Conservation (phyloP, 2,797 vertebrate species). For the Coilia nasus region DNA sequence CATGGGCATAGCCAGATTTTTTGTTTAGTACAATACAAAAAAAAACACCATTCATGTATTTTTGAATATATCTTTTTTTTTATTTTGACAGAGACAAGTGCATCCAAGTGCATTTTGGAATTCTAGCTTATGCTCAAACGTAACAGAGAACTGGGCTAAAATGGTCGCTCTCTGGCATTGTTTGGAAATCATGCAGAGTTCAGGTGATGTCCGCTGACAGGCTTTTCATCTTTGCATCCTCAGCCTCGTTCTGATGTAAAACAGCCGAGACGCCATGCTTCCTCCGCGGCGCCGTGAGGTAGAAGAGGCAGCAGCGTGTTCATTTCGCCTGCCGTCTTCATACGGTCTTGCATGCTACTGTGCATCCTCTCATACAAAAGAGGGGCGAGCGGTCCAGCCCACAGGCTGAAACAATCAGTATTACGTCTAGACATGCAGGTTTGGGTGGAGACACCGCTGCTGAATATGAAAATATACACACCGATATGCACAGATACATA, state of each 20-base stretch:
- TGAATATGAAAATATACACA: background rate
- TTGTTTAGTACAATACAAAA: background rate
- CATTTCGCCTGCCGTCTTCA: background rate
- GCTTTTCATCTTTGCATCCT: background rate
- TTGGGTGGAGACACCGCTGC: background rate
- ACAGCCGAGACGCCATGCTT: slow-evolving; percentile 4
- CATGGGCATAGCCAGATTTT: background rate
- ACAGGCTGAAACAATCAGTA: slow-evolving; percentile 2
- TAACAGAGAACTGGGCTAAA: background rate
- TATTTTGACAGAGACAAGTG: background rate
- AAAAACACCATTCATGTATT: background rate
- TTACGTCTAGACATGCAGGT: slow-evolving; percentile 2
- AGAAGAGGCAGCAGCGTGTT: background rate
- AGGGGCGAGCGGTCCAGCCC: background rate
- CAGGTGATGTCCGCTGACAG: background rate
- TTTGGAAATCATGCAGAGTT: background rate
- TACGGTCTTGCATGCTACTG: background rate
- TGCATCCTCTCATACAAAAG: slow-evolving; percentile 10
- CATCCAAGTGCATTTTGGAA: background rate
- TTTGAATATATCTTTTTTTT: background rate
- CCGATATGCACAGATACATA: background rate
- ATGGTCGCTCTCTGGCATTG: background rate
- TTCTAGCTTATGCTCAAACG: background rate
- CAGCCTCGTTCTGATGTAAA: slow-evolving; percentile 26
- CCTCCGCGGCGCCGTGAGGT: background rate